Conservation (phyloP, 2,113 vertebrate genomes). For the Garra rufa region DNA sequence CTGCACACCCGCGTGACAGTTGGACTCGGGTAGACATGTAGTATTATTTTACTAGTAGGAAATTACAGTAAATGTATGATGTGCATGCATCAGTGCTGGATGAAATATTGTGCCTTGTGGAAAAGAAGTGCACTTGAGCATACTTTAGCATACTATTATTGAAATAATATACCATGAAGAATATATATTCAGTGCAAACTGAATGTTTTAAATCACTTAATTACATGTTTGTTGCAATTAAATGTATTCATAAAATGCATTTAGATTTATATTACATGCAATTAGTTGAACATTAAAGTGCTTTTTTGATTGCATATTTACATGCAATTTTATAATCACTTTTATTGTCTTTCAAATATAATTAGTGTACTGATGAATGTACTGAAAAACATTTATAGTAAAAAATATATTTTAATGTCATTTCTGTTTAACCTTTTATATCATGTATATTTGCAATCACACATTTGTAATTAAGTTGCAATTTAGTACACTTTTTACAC, state of each 20-base stretch:
- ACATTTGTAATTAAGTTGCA: too few relatives aligned
- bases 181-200: neutral
- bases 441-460: too few relatives aligned
- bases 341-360: neutral
- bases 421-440: neutral
- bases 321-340: neutral
- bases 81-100: neutral
- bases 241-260: neutral
- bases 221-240: neutral
- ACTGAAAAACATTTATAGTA: neutral
- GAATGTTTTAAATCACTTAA: too few relatives aligned
- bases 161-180: too few relatives aligned
- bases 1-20: too few relatives aligned
- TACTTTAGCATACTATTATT: neutral
- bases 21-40: neutral
- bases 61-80: neutral
- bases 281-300: too few relatives aligned
- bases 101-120: neutral
- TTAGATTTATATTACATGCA: too few relatives aligned
- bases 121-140: neutral
- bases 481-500: too few relatives aligned
- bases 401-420: neutral
- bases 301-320: neutral
- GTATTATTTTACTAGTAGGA: neutral
- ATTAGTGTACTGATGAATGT: neutral